A percentile compares a stretch with the other conserved stretches of the same genome.
These are phyloP conservation scores for Cettia cetti DNA, from an alignment of 2,113 vertebrate species.

Conservation along the genomic window DNA sequence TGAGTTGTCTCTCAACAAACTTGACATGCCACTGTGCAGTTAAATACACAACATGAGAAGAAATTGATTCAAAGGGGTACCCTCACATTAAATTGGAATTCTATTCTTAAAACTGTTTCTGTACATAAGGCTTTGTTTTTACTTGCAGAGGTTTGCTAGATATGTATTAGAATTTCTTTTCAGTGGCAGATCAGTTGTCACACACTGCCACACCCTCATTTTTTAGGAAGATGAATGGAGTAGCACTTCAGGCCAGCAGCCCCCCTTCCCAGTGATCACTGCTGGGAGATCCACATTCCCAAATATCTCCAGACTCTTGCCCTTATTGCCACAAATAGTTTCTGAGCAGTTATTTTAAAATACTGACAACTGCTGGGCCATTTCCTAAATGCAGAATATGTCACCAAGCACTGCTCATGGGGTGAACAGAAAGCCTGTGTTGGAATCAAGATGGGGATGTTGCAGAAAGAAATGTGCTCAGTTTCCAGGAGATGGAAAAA, in stretches of 20 bases:
- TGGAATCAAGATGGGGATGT: not conserved
- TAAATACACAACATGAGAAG: not conserved
- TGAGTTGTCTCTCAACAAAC: not conserved
- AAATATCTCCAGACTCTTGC: not conserved
- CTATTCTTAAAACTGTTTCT: not conserved
- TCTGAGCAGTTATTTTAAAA: not conserved
- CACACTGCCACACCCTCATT: too few relatives aligned
- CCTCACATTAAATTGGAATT: not conserved
- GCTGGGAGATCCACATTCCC: not conserved
- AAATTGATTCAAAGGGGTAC: not conserved
- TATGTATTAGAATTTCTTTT: not conserved
- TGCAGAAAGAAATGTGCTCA: not conserved
- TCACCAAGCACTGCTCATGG: not conserved
- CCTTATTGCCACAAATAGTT: not conserved
- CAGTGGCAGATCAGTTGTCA: not conserved
- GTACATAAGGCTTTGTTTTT: not conserved
- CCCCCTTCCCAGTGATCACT: not conserved
- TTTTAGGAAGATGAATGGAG: not conserved
- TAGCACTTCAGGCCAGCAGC: not conserved
- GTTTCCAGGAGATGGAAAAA: not conserved
- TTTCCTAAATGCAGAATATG: not conserved
- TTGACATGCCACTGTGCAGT: not conserved
- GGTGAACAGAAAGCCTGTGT: not conserved
- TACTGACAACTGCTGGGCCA: not conserved
- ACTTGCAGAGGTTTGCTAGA: not conserved